These are phyloP conservation scores for Zapus hudsonius DNA, from an alignment of 2,113 vertebrate genomes.

Conservation along the genomic window DNA sequence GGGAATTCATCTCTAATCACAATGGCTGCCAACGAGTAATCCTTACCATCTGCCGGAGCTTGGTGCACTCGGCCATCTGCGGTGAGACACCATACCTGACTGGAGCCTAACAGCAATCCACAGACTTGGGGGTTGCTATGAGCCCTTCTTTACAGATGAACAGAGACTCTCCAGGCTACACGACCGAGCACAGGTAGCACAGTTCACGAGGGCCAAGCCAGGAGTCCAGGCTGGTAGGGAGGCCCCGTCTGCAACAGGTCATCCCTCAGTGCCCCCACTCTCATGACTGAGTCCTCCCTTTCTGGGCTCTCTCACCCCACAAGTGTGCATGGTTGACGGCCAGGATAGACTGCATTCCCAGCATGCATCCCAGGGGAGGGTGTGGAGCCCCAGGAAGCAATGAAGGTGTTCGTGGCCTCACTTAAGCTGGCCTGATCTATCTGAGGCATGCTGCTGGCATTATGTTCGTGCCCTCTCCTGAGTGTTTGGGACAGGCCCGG, in stretches of 20 bases:
- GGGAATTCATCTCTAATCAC: no score
- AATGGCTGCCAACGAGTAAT: no score
- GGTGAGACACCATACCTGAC: no score
- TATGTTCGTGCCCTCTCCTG: background rate
- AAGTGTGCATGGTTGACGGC: background rate
- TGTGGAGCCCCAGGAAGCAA: background rate
- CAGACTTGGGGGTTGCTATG: no score
- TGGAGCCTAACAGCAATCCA: background rate
- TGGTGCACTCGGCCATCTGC: no score
- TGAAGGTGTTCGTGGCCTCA: accelerated
- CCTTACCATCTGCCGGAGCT: no score
- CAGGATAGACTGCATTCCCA: no score
- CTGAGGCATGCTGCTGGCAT: background rate
- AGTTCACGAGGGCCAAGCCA: background rate
- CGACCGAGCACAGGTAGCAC: background rate
- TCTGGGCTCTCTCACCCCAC: accelerated
- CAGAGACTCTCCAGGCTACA: background rate
- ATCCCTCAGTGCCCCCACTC: background rate
- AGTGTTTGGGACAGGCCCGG: background rate
- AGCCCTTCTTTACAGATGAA: no score
- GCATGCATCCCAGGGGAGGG: background rate
- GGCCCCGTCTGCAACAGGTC: background rate
- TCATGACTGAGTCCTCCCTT: background rate
- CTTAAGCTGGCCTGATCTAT: no score
- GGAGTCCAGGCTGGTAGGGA: background rate